Conservation (phyloP, 2,797 vertebrate species). For the Astyanax mexicanus region DNA sequence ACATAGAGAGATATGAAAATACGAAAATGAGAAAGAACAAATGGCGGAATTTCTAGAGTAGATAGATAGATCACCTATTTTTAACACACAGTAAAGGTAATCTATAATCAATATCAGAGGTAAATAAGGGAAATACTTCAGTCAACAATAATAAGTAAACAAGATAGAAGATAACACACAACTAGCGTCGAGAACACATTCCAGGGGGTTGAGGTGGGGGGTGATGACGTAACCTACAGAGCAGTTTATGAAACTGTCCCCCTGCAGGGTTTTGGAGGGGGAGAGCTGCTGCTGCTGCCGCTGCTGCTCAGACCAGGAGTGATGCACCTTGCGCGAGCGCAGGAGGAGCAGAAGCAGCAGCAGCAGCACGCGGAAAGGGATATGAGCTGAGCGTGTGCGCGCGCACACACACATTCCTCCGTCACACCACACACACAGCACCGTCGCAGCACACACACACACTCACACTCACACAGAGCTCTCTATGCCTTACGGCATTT, state of each 20-base stretch:
- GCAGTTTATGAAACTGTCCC: slow-evolving; percentile 37
- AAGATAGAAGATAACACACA: too few relatives aligned
- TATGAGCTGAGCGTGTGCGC: slow-evolving; percentile 15
- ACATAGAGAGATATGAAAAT: not conserved
- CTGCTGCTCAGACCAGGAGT: not conserved
- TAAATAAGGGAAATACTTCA: not conserved
- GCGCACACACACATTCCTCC: not conserved
- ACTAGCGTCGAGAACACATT: too few relatives aligned
- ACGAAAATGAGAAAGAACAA: too few relatives aligned
- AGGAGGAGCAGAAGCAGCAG: not conserved
- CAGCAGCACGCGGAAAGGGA: not conserved
- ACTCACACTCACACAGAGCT: not conserved
- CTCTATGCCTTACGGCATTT: not conserved
- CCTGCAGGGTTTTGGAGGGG: not conserved
- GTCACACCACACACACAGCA: too few relatives aligned
- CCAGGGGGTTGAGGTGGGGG: not conserved
- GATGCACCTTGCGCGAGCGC: not conserved
- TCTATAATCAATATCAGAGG: not conserved
- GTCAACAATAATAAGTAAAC: not conserved
- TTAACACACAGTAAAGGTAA: not conserved
- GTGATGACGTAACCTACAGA: slow-evolving; percentile 65
- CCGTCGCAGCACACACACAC: not conserved
- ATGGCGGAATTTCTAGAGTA: too few relatives aligned
- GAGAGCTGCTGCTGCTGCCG: slow-evolving; percentile 22
- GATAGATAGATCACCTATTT: too few relatives aligned